Base-by-base conservation (phyloP, 2,113 vertebrate genomes). In the Coregonus clupeaformis region DNA sequence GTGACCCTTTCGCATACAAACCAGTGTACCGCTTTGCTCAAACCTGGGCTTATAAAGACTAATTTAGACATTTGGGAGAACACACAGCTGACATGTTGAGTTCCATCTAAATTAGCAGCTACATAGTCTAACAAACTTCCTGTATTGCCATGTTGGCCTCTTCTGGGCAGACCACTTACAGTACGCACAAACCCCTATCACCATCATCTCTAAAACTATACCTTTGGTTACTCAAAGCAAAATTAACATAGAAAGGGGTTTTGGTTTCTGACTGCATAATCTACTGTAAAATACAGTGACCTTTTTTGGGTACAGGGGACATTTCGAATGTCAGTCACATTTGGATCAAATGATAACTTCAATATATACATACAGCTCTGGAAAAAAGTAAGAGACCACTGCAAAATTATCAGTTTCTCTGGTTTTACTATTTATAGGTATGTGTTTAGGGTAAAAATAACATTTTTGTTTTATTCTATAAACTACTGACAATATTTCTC, bases 271-370 rank as follows among this genome's bases (percentile, higher is more conserved):
- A 16, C 29, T 25, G 16, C 59, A 55, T 76, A 62, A 73, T 64
- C 52, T 70, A 64, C 29, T 71, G 12, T 62, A 16, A 47, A 30
- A 62, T 49, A 71, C 29, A 30, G 68, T 52, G 16, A 77, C 71
- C 47, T 68, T 80, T 84, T 62, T 89, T 87, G 87, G 77, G 84
- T 85, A 77, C n/a, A 81, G 66, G 36, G 64, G 64, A 49, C 24
- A 49, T 69, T 29, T 72, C 49, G 13, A 49, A 82, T 82, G 59
- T 84, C 77, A 68, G 74, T 79, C 83, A 89, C 71, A 85, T 86
- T 84, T 18, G 69, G 80, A 84, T 75, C 36, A 75, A 70, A 80
- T 57, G 72, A 13, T 32, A 32, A 6, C 6, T 32, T 32, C 32
- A 32, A 32, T 32, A 32, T n/a, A n/a, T n/a, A n/a, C n/a, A n/a